phyloP scores from a whole-genome alignment of 2,113 vertebrate species.

The Butorides virescens region DNA sequence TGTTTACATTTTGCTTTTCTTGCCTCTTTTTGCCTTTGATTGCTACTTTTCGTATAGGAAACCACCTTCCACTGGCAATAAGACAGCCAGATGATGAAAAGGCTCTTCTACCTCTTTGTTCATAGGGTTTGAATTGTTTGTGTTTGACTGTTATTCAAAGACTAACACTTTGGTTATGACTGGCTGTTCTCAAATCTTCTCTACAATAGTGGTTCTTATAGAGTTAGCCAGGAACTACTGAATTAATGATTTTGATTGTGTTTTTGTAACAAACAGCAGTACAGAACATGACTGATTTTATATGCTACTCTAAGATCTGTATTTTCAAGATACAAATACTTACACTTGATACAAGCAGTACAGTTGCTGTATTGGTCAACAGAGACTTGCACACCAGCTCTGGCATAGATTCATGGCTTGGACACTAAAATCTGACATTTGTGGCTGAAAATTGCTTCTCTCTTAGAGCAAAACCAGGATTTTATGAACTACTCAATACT shows the following conservation, averaged over 20 bases:
- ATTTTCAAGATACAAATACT: not conserved
- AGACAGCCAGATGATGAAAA: not conserved
- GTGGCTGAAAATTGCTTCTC: not conserved
- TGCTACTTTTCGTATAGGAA: constrained; percentile 17
- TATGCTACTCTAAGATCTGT: not conserved
- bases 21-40: constrained; percentile 31
- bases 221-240: not conserved
- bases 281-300: not conserved
- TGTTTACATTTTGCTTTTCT: constrained; percentile 17
- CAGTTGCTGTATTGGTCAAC: not conserved
- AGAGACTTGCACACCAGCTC: not conserved
- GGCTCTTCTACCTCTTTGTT: not conserved
- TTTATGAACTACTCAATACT: constrained; percentile 24
- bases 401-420: not conserved
- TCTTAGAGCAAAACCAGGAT: not conserved
- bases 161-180: not conserved
- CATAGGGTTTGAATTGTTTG: not conserved
- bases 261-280: not conserved
- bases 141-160: not conserved
- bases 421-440: not conserved
- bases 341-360: not conserved
- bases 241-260: not conserved
- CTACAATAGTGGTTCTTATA: not conserved
- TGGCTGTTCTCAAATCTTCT: not conserved
- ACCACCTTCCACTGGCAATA: constrained; percentile 6